These are phyloP conservation scores for Kryptolebias marmoratus DNA, from an alignment of 2,113 vertebrate species.

Conservation along the genomic window DNA sequence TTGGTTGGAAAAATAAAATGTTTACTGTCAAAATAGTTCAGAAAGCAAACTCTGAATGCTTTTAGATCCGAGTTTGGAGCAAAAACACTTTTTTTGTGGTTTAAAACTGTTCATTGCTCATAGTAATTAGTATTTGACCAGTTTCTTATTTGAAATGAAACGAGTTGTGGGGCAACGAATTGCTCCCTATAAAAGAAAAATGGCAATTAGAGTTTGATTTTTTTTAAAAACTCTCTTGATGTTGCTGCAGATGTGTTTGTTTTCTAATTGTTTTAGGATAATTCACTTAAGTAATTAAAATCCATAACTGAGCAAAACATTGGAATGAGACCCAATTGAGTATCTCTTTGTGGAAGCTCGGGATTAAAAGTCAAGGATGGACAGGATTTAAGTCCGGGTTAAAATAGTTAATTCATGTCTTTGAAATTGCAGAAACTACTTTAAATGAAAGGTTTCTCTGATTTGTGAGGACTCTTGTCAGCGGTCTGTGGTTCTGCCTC, in stretches of 20 bases:
- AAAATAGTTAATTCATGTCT: constrained; percentile 9
- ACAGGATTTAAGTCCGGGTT: constrained; percentile 2
- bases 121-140: no score
- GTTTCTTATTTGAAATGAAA: no score
- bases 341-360: not conserved
- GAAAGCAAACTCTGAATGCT: constrained; percentile 22
- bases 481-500: not conserved
- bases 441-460: not conserved
- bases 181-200: no score
- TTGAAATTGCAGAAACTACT: constrained; percentile 8
- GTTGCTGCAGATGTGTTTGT: not conserved
- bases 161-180: no score
- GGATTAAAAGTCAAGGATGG: not conserved
- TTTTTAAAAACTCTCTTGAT: not conserved
- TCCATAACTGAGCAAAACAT: not conserved
- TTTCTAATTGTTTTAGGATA: not conserved
- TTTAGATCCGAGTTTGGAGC: not conserved
- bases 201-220: no score
- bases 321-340: not conserved
- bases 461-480: not conserved
- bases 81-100: no score
- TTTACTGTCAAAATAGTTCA: not conserved
- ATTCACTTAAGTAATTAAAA: not conserved
- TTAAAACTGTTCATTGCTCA: no score
- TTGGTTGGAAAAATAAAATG: constrained; percentile 38